Percentiles rank a stretch among this genome's conserved stretches.
phyloP scores from a whole-genome alignment of 2,113 vertebrate species.

The Nymphicus hollandicus region DNA sequence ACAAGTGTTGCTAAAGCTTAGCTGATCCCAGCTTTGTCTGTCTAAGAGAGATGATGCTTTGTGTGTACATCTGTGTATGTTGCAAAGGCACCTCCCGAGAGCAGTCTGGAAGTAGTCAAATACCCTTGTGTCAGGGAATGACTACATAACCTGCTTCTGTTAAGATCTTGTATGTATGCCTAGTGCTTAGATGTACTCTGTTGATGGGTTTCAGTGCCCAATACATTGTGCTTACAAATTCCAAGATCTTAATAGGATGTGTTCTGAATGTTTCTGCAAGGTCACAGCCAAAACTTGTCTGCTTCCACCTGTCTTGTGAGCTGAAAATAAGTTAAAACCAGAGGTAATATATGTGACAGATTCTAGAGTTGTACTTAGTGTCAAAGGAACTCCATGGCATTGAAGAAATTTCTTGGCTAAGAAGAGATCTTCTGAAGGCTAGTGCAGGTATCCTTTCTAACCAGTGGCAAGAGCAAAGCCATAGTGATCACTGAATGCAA shows the following conservation, averaged over 20 bases:
- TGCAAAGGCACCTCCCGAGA: not conserved
- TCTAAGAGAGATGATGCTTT: not conserved
- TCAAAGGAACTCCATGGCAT: not conserved
- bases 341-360: not conserved
- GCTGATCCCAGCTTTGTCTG: not conserved
- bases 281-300: not conserved
- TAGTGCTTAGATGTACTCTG: not conserved
- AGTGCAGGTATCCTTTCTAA: not conserved
- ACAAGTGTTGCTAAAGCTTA: not conserved
- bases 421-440: not conserved
- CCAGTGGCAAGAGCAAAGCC: not conserved
- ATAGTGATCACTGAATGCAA: not conserved
- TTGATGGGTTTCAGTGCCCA: not conserved
- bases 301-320: not conserved
- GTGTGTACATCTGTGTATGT: not conserved
- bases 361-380: not conserved
- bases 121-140: not conserved
- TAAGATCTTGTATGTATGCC: not conserved
- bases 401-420: not conserved
- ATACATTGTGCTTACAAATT: not conserved
- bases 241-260: not conserved
- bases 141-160: not conserved
- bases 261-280: not conserved
- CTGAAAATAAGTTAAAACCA: not conserved
- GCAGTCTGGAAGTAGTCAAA: not conserved